These are phyloP conservation scores for Catostomus latipinnis DNA, from an alignment of 2,797 vertebrate species.

Conservation along the genomic window DNA sequence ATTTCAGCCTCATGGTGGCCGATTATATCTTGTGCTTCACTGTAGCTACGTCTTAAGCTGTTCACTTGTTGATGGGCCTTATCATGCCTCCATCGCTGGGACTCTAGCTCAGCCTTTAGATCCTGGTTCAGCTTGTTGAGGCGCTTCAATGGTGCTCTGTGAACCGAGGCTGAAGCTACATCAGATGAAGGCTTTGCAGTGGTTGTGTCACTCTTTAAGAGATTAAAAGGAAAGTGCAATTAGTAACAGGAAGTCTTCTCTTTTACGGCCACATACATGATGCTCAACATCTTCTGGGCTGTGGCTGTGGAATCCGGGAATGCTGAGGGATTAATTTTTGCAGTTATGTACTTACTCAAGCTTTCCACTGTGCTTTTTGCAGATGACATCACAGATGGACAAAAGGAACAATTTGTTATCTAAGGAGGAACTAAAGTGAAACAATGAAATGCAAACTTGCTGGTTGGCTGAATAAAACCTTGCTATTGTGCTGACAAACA, in stretches of 20 bases:
- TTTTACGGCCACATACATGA: slow-evolving; percentile 71
- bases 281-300: slow-evolving; percentile 92
- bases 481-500: neutral
- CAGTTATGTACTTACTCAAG: slow-evolving; percentile 51
- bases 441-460: slow-evolving; percentile 12
- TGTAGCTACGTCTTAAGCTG: slow-evolving; percentile 89
- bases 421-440: slow-evolving; percentile 25
- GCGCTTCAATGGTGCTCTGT: slow-evolving; percentile 87
- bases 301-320: slow-evolving; percentile 62
- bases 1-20: slow-evolving; percentile 90
- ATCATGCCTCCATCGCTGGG: slow-evolving; percentile 89
- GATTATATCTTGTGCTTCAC: slow-evolving; percentile 89
- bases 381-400: slow-evolving; percentile 49
- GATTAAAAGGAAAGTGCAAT: slow-evolving; percentile 91
- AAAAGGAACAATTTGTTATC: slow-evolving; percentile 23
- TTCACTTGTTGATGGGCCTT: slow-evolving; percentile 89
- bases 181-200: slow-evolving; percentile 29
- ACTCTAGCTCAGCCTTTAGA: slow-evolving; percentile 88
- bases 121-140: slow-evolving; percentile 93
- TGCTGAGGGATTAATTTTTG: slow-evolving; percentile 33
- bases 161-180: slow-evolving; percentile 77
- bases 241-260: slow-evolving; percentile 85
- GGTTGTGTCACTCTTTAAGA: slow-evolving; percentile 92
- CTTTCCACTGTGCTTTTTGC: slow-evolving; percentile 84
- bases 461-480: neutral